Evolutionary conservation across 2,797 vertebrate species (phyloP), one percentile per base, ranked within the genome.

Genomic region (Notolabrus celidotus): DNA sequence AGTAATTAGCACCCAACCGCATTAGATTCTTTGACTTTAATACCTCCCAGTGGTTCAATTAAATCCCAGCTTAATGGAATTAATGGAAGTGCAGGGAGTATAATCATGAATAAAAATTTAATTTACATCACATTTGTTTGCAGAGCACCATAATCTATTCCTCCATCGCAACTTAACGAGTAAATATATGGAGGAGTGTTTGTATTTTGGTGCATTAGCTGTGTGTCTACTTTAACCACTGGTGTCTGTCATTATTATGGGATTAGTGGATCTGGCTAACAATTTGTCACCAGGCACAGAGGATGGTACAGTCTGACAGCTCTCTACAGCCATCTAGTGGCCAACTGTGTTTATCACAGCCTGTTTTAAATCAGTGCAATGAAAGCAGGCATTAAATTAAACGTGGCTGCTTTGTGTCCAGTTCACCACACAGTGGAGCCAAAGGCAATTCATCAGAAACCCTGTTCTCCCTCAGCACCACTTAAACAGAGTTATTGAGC

Each of bases 321-420:
- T 62, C 65, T 79, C 78, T 87, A 50, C 60, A 34, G 72, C 89
- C 91, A 92, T 86, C 92, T 89, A 81, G 87, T 86, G 92, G 72
- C 11, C 14, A 8, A 12, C 8, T 7, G 1, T 2, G 23, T 34
- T 49, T 19, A 73, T 71, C 58, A 80, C 83, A 85, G 7, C 22
- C 16, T 17, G 31, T 1, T 3, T 53, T 20, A 11, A 17, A 1
- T 5, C 0, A 45, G 66, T 7, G 57, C n/a, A 34, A 4, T 7
- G 4, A 50, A 2, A 20, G 20, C 11, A 41, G 1, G 17, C 6
- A 19, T 2, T 3, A 0, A 20, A 49, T 10, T 41, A 1, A 3
- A 51, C 16, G 23, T 17, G 10, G 20, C 63, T 56, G 59, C 33
- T 53, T 29, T 49, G n/a, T 4, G 27, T 49, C 9, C 0, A 14